Conservation (phyloP, 2,797 vertebrate genomes). For the Urosaurus nigricauda region DNA sequence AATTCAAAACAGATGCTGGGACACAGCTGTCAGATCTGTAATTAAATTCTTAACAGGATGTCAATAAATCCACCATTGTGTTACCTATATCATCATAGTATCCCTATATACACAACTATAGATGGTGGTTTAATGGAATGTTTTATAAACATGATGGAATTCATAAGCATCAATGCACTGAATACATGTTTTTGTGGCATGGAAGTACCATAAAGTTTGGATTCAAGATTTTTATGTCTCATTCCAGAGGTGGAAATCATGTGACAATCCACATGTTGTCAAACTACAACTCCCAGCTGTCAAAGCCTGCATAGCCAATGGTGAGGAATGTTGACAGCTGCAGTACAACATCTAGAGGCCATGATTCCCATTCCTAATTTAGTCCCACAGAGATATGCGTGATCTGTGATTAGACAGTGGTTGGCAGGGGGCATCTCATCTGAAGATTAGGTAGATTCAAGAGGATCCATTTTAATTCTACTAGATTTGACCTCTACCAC, state of each 20-base stretch:
- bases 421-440: not conserved
- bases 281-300: too few relatives aligned
- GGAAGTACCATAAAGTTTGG: not conserved
- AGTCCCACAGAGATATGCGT: not conserved
- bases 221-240: not conserved
- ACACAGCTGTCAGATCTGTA: not conserved
- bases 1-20: not conserved
- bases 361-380: too few relatives aligned
- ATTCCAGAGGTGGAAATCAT: not conserved
- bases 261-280: too few relatives aligned
- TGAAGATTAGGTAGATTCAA: not conserved
- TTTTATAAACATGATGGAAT: not conserved
- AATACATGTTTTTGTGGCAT: not conserved
- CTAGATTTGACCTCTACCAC: not conserved
- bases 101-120: not conserved
- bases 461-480: not conserved
- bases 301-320: too few relatives aligned
- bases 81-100: not conserved
- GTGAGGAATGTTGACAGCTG: too few relatives aligned
- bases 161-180: not conserved
- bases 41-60: not conserved
- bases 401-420: not conserved
- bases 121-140: not conserved
- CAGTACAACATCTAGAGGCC: too few relatives aligned
- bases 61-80: not conserved